phyloP scores from a whole-genome alignment of 2,113 vertebrate species.

The Festucalex cinctus region DNA sequence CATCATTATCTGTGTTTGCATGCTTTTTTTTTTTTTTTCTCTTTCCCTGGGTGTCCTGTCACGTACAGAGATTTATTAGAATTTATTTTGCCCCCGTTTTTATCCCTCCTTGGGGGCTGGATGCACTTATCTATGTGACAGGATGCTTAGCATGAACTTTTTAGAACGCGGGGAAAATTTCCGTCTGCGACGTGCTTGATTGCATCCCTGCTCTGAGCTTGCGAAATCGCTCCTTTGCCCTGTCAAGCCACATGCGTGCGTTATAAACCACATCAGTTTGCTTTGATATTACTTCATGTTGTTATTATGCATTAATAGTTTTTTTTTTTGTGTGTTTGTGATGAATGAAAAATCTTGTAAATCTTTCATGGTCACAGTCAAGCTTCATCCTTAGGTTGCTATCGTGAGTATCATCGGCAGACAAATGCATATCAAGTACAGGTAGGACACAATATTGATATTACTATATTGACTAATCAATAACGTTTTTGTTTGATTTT shows the following conservation, averaged over 20 bases:
- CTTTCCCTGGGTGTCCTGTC: constrained; percentile 1
- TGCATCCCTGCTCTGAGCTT: constrained; percentile 16
- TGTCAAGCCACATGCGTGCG: background rate
- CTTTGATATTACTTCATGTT: no score
- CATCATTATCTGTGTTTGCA: constrained; percentile 3
- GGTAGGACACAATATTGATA: no score
- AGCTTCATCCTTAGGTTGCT: no score
- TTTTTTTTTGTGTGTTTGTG: no score
- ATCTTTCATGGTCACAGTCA: no score
- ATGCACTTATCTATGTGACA: constrained; percentile 6
- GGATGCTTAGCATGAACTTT: background rate
- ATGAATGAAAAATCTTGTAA: no score
- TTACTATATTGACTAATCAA: no score
- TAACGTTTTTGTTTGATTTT: no score
- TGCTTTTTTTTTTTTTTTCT: background rate
- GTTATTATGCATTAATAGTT: no score
- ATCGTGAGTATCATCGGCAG: no score
- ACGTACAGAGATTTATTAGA: background rate
- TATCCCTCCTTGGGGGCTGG: background rate
- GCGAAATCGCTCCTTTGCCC: constrained; percentile 5
- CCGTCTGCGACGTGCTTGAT: constrained; percentile 9
- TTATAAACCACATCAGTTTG: background rate
- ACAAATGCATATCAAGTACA: no score
- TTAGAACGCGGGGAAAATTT: background rate
- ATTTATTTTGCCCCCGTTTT: background rate